Evolutionary conservation across 2,888 invertebrate species (phyloP).

Genomic region (Plemyria rubiginata): DNA sequence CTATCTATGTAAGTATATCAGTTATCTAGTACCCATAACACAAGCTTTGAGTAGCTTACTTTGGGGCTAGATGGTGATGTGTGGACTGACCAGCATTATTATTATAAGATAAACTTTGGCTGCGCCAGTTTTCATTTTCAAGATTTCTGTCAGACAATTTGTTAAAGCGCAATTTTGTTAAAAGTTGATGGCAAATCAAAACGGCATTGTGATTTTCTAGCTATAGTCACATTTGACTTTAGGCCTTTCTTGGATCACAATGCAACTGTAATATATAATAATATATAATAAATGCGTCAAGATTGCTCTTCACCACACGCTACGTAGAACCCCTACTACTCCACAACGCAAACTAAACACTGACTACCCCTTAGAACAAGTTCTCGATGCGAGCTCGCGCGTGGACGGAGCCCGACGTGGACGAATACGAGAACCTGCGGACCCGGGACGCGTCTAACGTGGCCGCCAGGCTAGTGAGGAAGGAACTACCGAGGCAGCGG

Average conservation of each 20-base stretch:
- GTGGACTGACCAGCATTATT: too few species aligned
- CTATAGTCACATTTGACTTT: too few species aligned
- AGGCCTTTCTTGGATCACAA: too few species aligned
- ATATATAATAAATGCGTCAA: neutral
- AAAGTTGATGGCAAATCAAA: too few species aligned
- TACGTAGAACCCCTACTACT: conserved; percentile 16
- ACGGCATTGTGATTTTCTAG: too few species aligned
- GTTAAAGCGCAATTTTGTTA: too few species aligned
- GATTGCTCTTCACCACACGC: conserved; percentile 34
- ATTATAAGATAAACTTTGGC: too few species aligned
- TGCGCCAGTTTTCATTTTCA: neutral
- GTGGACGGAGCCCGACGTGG: conserved; percentile 88
- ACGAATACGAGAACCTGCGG: conserved; percentile 58
- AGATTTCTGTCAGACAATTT: too few species aligned
- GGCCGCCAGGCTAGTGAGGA: conserved; percentile 62
- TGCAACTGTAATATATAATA: neutral
- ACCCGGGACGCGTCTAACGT: conserved; percentile 61
- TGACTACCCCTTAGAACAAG: conserved; percentile 86
- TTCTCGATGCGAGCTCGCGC: conserved; percentile 92
- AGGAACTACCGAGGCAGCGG: conserved; percentile 60
- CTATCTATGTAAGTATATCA: too few species aligned
- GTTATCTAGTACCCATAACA: too few species aligned
- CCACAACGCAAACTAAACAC: conserved; percentile 11
- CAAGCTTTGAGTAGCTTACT: too few species aligned
- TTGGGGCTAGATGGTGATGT: too few species aligned